These are phyloP conservation scores for Melangyna quadrimaculata DNA, from an alignment of 2,888 invertebrate species.

Conservation along the genomic window DNA sequence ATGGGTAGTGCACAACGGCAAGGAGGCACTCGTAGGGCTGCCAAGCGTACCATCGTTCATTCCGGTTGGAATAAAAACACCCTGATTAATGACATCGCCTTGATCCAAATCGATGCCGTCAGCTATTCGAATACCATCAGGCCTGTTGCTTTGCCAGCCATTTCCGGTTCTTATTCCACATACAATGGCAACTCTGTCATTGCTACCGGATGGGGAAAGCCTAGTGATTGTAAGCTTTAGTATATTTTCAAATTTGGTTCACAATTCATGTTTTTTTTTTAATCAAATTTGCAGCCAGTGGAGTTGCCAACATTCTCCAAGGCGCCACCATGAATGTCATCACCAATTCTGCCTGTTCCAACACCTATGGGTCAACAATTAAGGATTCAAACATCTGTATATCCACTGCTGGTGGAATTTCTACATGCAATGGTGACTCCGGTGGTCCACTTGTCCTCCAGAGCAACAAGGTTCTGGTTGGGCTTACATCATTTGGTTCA, in stretches of 20 bases:
- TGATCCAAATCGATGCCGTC: not conserved
- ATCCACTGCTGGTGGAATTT: not conserved
- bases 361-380: not conserved
- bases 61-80: not conserved
- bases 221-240: not conserved
- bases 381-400: not conserved
- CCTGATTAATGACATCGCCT: not conserved
- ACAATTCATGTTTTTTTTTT: not conserved
- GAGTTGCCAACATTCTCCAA: not conserved
- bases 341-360: not conserved
- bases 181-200: not conserved
- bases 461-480: not conserved
- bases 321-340: not conserved
- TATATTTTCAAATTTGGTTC: not conserved
- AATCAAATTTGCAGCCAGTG: not conserved
- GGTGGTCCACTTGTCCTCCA: not conserved
- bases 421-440: too few relatives aligned
- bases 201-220: not conserved
- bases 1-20: not conserved
- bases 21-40: not conserved
- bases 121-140: not conserved
- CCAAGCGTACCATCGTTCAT: not conserved
- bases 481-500: too few relatives aligned
- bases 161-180: not conserved
- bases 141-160: not conserved